A percentile compares a stretch with the other conserved stretches of the same genome.
phyloP scores from a whole-genome alignment of 2,113 vertebrate genomes.

The Odocoileus hemionus region DNA sequence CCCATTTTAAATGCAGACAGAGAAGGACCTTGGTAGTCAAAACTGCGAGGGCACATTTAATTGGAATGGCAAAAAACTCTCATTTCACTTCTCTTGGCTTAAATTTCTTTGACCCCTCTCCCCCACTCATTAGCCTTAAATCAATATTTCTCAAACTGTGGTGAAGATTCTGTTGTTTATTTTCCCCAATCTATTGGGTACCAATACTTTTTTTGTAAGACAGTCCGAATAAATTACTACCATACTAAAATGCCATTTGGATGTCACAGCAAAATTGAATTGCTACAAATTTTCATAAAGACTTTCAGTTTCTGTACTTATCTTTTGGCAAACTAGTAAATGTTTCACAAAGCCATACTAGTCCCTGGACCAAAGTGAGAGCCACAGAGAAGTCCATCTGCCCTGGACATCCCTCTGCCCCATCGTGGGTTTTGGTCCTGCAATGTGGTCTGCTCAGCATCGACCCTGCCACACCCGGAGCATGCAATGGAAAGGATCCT shows the following conservation, averaged over 20 bases:
- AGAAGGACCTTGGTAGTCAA: not conserved
- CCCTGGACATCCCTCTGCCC: not conserved
- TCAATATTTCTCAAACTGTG: not conserved
- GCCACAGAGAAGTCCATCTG: not conserved
- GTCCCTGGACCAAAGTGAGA: not conserved
- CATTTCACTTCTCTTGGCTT: not conserved
- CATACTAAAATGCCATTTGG: not conserved
- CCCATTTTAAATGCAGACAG: not conserved
- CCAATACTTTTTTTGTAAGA: not conserved
- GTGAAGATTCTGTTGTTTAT: not conserved
- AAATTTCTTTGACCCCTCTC: not conserved
- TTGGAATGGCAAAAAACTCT: not conserved
- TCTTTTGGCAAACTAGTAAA: not conserved
- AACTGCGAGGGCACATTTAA: not conserved
- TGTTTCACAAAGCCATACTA: fast-evolving
- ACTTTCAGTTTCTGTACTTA: not conserved
- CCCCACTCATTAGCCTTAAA: not conserved
- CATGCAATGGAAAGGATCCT: fast-evolving
- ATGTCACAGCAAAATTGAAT: not conserved
- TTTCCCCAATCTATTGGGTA: not conserved
- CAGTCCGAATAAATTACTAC: too few relatives aligned
- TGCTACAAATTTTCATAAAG: not conserved
- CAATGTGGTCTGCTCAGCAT: fast-evolving
- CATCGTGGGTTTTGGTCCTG: too few relatives aligned
- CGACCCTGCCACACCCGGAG: not conserved